Evolutionary conservation across 2,113 vertebrate species (phyloP).

Genomic region (Meleagris gallopavo): DNA sequence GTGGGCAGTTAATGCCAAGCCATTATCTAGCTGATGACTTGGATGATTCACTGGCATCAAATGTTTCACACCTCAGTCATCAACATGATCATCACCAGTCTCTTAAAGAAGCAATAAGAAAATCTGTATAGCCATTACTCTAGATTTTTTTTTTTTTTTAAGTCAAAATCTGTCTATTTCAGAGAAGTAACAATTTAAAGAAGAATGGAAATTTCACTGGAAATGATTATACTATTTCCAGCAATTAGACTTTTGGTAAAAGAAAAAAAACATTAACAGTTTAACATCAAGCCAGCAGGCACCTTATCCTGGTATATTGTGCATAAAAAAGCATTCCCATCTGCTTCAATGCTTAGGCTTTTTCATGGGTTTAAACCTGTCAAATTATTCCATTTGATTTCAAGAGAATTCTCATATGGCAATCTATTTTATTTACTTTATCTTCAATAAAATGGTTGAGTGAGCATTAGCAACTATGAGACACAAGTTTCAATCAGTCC

Average conservation of each 20-base stretch:
- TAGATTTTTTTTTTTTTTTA: background rate
- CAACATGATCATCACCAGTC: background rate
- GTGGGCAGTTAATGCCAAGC: background rate
- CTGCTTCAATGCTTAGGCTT: constrained; percentile 69
- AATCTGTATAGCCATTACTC: background rate
- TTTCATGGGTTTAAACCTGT: constrained; percentile 80
- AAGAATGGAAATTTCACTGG: background rate
- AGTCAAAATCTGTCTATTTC: background rate
- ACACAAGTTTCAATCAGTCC: constrained; percentile 91
- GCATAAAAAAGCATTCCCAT: constrained; percentile 71
- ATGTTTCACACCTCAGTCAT: background rate
- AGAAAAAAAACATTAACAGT: constrained; percentile 19
- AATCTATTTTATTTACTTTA: constrained; percentile 98
- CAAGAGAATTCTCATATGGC: constrained; percentile 87
- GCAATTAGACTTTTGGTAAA: constrained; percentile 46
- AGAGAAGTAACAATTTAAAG: background rate
- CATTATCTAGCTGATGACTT: background rate
- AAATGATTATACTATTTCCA: background rate
- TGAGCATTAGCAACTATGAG: constrained; percentile 92
- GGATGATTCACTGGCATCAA: background rate
- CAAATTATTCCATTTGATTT: constrained; percentile 90
- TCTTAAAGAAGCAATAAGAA: constrained; percentile 5
- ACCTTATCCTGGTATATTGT: constrained; percentile 46
- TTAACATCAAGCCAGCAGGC: constrained; percentile 16
- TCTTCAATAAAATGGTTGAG: constrained; percentile 97